Evolutionary conservation across 2,797 vertebrate species (phyloP).

Genomic region (Acrossocheilus wenchowensis): DNA sequence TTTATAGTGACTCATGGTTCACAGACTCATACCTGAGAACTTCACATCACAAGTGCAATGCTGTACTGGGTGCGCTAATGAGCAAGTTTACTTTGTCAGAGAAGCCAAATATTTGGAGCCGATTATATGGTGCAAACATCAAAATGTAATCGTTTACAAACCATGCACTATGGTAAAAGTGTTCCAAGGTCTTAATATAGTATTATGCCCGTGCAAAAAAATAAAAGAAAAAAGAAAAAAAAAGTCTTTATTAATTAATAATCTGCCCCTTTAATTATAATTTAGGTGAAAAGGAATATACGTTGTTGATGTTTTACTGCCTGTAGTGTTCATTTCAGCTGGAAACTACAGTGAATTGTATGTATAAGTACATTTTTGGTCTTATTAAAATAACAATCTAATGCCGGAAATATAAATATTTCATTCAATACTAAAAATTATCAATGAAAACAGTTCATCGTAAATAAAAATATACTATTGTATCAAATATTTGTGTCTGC

Average conservation of each 20-base stretch:
- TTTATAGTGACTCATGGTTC: neutral
- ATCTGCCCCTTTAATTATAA: neutral
- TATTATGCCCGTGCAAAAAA: too few relatives aligned
- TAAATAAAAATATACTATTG: neutral
- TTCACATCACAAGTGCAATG: neutral
- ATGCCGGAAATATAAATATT: neutral
- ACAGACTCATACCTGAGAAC: neutral
- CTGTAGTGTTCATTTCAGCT: neutral
- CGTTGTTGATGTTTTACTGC: neutral
- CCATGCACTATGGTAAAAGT: neutral
- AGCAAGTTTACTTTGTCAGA: neutral
- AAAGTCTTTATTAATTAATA: neutral
- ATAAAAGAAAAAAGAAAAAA: too few relatives aligned
- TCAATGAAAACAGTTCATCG: neutral
- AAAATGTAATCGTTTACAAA: neutral
- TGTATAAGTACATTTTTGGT: neutral
- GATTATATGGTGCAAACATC: neutral
- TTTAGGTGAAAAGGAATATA: neutral
- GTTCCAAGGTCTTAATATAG: neutral
- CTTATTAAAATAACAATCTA: neutral
- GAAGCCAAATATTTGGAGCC: neutral
- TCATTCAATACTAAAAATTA: neutral
- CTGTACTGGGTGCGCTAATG: neutral
- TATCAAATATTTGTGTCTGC: neutral
- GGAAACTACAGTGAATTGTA: neutral